Percentiles rank a stretch among this genome's conserved stretches.
phyloP scores from a whole-genome alignment of 2,797 vertebrate genomes.

The Fistularia tabacaria region DNA sequence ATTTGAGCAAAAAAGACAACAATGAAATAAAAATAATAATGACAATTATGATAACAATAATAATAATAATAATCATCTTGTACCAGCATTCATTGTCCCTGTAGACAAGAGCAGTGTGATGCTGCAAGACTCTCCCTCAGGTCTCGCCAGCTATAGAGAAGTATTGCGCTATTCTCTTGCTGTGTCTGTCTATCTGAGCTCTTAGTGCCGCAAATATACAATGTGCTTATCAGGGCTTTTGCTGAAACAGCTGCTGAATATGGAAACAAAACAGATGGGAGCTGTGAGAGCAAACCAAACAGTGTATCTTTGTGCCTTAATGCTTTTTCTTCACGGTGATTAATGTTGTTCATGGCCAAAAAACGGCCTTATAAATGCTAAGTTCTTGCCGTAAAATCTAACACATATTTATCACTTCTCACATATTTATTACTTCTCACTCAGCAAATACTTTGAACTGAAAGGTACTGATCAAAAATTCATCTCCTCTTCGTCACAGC shows the following conservation, averaged over 20 bases:
- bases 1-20: too few species aligned
- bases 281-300: neutral
- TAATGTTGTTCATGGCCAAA: neutral
- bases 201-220: neutral
- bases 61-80: too few species aligned
- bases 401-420: too few species aligned
- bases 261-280: neutral
- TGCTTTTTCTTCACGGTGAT: neutral
- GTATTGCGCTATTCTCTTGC: neutral
- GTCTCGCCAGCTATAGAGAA: neutral
- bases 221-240: constrained; percentile 1
- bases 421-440: too few species aligned
- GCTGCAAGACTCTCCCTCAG: neutral
- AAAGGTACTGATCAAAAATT: neutral
- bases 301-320: neutral
- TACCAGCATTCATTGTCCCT: too few species aligned
- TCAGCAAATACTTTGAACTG: neutral
- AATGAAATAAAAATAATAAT: too few species aligned
- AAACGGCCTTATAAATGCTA: neutral
- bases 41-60: too few species aligned
- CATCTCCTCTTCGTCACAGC: neutral
- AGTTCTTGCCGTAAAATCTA: neutral
- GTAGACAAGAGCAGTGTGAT: too few species aligned
- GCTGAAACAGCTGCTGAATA: neutral
- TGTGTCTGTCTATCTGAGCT: neutral